These are phyloP conservation scores for Saxicola maurus DNA, from an alignment of 2,797 vertebrate genomes.

Conservation along the genomic window DNA sequence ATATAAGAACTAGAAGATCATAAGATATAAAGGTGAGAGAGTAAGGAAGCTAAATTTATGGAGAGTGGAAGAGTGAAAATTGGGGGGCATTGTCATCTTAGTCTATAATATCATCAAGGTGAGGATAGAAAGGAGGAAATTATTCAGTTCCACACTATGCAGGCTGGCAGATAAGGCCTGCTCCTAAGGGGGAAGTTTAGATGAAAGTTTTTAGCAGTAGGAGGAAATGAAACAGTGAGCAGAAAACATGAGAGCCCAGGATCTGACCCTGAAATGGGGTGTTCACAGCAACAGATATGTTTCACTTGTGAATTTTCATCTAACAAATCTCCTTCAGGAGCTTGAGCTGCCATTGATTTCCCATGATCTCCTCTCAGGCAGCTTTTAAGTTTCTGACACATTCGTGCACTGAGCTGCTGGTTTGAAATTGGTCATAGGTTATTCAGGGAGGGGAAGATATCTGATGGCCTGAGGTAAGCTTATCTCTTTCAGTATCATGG, in stretches of 20 bases:
- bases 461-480: not conserved
- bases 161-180: not conserved
- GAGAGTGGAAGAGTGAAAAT: not conserved
- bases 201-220: not conserved
- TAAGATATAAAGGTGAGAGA: not conserved
- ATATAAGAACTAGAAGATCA: not conserved
- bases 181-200: not conserved
- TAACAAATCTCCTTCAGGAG: not conserved
- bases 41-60: not conserved
- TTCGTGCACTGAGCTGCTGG: not conserved
- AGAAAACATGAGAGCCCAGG: not conserved
- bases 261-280: not conserved
- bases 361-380: not conserved
- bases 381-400: not conserved
- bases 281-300: not conserved
- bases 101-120: not conserved
- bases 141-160: not conserved
- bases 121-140: not conserved
- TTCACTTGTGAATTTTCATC: not conserved
- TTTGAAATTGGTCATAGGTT: not conserved
- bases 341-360: not conserved
- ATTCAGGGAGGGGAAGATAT: not conserved
- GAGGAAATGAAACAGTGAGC: not conserved
- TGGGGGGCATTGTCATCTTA: not conserved
- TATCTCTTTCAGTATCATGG: not conserved